Evolutionary conservation across 2,797 vertebrate species (phyloP).

Genomic region (Scyliorhinus canicula): DNA sequence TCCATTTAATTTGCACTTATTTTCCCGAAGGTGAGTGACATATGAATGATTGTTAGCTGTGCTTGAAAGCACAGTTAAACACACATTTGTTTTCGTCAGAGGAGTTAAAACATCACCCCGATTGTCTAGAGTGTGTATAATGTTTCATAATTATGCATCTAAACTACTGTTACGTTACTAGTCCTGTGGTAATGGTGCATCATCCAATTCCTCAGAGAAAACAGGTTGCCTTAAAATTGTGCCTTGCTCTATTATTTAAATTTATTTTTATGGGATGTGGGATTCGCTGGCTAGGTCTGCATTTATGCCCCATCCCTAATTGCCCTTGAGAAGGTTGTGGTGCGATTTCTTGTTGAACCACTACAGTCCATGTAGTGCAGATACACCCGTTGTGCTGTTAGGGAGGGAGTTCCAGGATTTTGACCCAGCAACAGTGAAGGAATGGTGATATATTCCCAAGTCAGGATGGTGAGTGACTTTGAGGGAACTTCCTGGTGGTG

Average conservation of each 20-base stretch:
- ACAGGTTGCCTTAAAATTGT: not conserved
- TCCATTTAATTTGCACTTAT: not conserved
- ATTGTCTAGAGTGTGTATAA: not conserved
- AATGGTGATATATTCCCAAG: no score
- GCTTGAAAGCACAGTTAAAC: not conserved
- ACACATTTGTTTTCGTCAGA: not conserved
- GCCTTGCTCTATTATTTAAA: not conserved
- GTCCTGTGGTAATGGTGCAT: not conserved
- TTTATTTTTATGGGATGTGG: no score
- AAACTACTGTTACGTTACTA: not conserved
- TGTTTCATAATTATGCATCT: not conserved
- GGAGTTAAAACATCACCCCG: not conserved
- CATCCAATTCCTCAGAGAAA: not conserved
- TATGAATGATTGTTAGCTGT: not conserved
- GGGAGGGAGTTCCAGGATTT: no score
- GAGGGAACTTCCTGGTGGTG: no score
- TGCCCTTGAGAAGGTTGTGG: no score
- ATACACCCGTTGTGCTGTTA: no score
- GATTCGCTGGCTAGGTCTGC: no score
- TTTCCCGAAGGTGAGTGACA: not conserved
- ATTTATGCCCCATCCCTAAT: no score
- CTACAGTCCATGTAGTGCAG: no score
- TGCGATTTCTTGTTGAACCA: no score
- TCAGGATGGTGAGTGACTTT: no score
- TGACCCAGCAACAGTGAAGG: no score